A percentile compares a stretch with the other conserved stretches of the same genome.
These are phyloP conservation scores for Corythucha ciliata DNA, from an alignment of 2,888 invertebrate genomes.

Conservation along the genomic window DNA sequence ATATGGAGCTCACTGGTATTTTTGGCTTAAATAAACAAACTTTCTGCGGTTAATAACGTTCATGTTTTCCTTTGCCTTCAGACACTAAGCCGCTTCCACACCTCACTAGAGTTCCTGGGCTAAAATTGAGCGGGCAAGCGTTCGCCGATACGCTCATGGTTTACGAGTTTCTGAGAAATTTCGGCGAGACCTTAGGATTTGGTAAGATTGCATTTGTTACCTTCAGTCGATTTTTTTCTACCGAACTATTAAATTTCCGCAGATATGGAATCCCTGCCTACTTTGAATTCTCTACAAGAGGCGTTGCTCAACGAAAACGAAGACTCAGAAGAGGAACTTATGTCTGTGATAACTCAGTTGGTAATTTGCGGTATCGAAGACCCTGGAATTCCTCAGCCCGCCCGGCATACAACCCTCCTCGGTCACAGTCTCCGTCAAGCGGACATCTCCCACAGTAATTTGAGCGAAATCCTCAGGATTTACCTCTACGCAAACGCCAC, in stretches of 20 bases:
- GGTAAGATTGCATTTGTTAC: constrained; percentile 49
- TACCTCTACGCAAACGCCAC: constrained; percentile 85
- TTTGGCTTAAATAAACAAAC: background rate
- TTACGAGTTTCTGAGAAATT: constrained; percentile 94
- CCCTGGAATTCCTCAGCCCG: constrained; percentile 83
- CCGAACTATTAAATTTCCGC: constrained; percentile 28
- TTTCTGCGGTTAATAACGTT: too few species aligned
- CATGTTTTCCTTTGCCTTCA: constrained; percentile 32
- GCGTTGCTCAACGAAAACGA: constrained; percentile 68
- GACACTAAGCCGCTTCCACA: constrained; percentile 63
- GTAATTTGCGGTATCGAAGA: constrained; percentile 88
- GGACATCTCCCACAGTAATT: constrained; percentile 81
- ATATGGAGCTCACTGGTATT: constrained; percentile 63
- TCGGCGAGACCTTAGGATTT: constrained; percentile 88
- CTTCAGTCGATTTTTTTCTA: background rate
- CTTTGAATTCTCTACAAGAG: constrained; percentile 74
- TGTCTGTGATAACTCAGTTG: constrained; percentile 80
- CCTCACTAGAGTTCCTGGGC: constrained; percentile 65
- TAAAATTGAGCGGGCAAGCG: constrained; percentile 74
- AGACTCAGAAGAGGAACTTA: constrained; percentile 71
- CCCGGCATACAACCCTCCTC: constrained; percentile 76
- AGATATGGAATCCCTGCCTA: constrained; percentile 81
- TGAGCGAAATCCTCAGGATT: constrained; percentile 84
- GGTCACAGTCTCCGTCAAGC: constrained; percentile 83
- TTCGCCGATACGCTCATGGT: constrained; percentile 89